A percentile compares a stretch with the other conserved stretches of the same genome.
phyloP scores from a whole-genome alignment of 2,888 invertebrate species.

The Cylindroiulus punctatus region DNA sequence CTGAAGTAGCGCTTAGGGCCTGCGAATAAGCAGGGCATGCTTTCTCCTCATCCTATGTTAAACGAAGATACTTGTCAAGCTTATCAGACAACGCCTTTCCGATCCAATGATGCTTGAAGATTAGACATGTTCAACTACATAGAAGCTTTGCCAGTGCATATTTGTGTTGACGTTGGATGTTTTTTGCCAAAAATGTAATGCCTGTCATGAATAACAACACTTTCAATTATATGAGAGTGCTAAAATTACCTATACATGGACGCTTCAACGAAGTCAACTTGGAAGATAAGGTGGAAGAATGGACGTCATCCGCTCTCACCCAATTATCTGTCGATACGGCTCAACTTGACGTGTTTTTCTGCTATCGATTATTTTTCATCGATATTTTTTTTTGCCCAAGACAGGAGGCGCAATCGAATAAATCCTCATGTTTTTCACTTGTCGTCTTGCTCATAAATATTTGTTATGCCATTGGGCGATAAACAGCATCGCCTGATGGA shows the following conservation, averaged over 20 bases:
- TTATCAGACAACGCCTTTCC: not conserved
- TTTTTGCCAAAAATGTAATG: not conserved
- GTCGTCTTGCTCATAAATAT: slow-evolving; percentile 1
- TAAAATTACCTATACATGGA: not conserved
- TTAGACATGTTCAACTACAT: not conserved
- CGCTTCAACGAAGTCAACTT: not conserved
- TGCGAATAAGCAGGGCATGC: not conserved
- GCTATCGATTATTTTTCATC: slow-evolving; percentile 1
- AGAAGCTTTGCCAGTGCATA: not conserved
- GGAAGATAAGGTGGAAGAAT: not conserved
- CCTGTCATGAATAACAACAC: slow-evolving; percentile 7
- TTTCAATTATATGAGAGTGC: not conserved
- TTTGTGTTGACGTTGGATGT: not conserved
- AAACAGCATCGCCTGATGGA: not conserved
- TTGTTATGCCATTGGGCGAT: not conserved
- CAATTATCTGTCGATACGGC: not conserved
- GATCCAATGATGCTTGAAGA: not conserved
- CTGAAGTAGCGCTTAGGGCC: not conserved
- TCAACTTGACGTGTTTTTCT: not conserved
- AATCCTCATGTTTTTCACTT: slow-evolving; percentile 1
- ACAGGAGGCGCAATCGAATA: not conserved
- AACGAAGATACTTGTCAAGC: not conserved
- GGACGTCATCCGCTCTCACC: not conserved
- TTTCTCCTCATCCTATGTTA: not conserved
- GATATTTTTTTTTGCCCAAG: not conserved